phyloP scores from a whole-genome alignment of 2,888 invertebrate species.

The Stenichneumon culpator region DNA sequence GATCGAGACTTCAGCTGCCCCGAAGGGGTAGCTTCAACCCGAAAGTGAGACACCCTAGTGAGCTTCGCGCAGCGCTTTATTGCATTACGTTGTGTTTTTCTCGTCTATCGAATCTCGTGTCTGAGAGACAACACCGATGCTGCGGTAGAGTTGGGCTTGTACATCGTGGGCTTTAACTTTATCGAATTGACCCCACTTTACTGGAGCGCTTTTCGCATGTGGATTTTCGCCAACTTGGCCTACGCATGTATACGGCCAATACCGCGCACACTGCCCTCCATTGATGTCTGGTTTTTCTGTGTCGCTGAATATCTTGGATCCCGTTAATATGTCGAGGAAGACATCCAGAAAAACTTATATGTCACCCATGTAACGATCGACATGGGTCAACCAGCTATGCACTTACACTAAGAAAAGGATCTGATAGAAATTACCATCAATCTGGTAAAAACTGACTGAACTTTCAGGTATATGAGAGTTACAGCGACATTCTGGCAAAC shows the following conservation, averaged over 20 bases:
- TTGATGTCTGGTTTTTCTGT: too few relatives aligned
- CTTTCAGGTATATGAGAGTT: too few relatives aligned
- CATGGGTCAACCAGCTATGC: background rate
- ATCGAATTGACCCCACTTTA: slow-evolving; percentile 74
- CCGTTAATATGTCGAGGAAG: too few relatives aligned
- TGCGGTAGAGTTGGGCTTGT: slow-evolving; percentile 66
- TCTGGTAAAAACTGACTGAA: too few relatives aligned
- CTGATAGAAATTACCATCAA: too few relatives aligned
- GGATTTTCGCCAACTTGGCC: slow-evolving; percentile 14
- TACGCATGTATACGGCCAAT: background rate
- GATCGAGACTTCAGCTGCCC: slow-evolving; percentile 77
- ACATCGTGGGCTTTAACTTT: slow-evolving; percentile 66
- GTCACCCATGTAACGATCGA: background rate
- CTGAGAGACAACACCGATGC: slow-evolving; percentile 32
- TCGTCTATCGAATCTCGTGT: slow-evolving; percentile 64
- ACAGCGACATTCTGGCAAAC: too few relatives aligned
- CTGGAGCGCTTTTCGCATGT: slow-evolving; percentile 31
- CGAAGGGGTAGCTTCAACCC: slow-evolving; percentile 69
- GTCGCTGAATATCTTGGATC: too few relatives aligned
- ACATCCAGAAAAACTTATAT: too few relatives aligned
- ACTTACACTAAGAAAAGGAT: too few relatives aligned
- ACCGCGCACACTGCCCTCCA: too few relatives aligned
- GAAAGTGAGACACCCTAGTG: slow-evolving; percentile 48
- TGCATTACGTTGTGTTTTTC: slow-evolving; percentile 81
- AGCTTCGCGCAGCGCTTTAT: slow-evolving; percentile 76